Percentiles rank a stretch among this genome's conserved stretches.
Conservation (phyloP, 2,888 invertebrate genomes). For the Hemaris fuciformis region DNA sequence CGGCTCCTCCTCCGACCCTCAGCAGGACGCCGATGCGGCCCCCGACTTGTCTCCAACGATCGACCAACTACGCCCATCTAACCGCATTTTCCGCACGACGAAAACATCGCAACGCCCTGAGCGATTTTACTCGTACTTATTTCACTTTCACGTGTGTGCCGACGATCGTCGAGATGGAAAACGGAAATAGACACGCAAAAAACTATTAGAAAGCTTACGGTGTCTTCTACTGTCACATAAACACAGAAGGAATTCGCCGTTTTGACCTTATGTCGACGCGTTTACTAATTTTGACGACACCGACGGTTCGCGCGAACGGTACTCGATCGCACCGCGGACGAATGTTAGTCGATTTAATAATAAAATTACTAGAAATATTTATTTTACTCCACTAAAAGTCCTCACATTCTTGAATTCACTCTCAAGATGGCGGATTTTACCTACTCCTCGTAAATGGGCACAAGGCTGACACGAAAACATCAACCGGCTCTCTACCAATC, state of each 20-base stretch:
- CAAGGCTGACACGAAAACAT: slow-evolving; percentile 83
- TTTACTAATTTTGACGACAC: slow-evolving; percentile 50
- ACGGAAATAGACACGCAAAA: slow-evolving; percentile 80
- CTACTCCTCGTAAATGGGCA: slow-evolving; percentile 81
- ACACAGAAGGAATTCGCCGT: slow-evolving; percentile 78
- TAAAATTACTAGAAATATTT: slow-evolving; percentile 72
- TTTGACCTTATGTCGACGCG: slow-evolving; percentile 57
- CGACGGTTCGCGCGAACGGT: slow-evolving; percentile 48
- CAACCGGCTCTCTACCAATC: slow-evolving; percentile 77
- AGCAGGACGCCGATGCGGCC: slow-evolving; percentile 62
- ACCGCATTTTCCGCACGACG: slow-evolving; percentile 75
- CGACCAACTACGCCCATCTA: slow-evolving; percentile 79
- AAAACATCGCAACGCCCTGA: slow-evolving; percentile 64
- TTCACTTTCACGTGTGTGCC: slow-evolving; percentile 77
- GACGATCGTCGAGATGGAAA: slow-evolving; percentile 77
- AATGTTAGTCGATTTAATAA: slow-evolving; percentile 71
- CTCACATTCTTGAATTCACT: slow-evolving; percentile 83
- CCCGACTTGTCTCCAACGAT: slow-evolving; percentile 61
- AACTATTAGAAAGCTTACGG: slow-evolving; percentile 82
- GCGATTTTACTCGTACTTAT: slow-evolving; percentile 58
- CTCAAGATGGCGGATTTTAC: slow-evolving; percentile 85
- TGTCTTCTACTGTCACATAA: slow-evolving; percentile 81
- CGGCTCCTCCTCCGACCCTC: slow-evolving; percentile 62
- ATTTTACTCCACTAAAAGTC: slow-evolving; percentile 76
- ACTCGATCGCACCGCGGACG: slow-evolving; percentile 50